Base-by-base conservation (phyloP, 2,888 invertebrate genomes). In the Escarpia spicata region DNA sequence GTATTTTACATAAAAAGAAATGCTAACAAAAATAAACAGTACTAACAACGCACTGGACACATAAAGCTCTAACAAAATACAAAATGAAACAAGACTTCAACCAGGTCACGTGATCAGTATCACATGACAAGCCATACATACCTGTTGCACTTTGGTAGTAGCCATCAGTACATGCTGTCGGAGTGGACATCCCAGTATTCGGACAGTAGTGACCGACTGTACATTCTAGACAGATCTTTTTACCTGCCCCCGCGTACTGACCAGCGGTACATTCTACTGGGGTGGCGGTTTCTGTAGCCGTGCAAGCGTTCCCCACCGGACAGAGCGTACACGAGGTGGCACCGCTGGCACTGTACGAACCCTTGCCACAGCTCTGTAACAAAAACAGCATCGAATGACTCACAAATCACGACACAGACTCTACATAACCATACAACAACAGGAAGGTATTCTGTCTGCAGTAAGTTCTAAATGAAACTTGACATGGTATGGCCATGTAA, bases 131-230 rank as follows among this genome's bases (percentile, higher is more conserved):
- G 75, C 92, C 91, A 90, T 90, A 95, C 75, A 75, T 75, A 75
- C 75, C 94, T n/a, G 94, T 93, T 75, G 94, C 93, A n/a, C 95
- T 94, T 44, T 95, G 94, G 93, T 96, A 96, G 26, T 95, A 96
- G 4, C 96, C 96, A 91, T 94, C 92, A 0, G 95, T 95, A 93
- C 96, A 96, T 9, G 95, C 93, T 9, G 92, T 93, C 2, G 93
- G 93, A n/a, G 92, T 90, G 15, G 92, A 91, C 45, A 92, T 93
- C 3, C 92, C 93, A 1, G 95, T 95, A 60, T 95, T 92, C 0
- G 95, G 95, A 93, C 96, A 96, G 93, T 95, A 96, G 94, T 95
- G 95, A 3, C 96, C 96, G 9, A 95, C 94, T 31, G 95, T 95
- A 94, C 96, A 96, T 10, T 92, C 92, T n/a, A 94, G 94, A 93